Evolutionary conservation across 2,888 invertebrate species (phyloP).

Genomic region (Imbricaverruca yamaguchii): DNA sequence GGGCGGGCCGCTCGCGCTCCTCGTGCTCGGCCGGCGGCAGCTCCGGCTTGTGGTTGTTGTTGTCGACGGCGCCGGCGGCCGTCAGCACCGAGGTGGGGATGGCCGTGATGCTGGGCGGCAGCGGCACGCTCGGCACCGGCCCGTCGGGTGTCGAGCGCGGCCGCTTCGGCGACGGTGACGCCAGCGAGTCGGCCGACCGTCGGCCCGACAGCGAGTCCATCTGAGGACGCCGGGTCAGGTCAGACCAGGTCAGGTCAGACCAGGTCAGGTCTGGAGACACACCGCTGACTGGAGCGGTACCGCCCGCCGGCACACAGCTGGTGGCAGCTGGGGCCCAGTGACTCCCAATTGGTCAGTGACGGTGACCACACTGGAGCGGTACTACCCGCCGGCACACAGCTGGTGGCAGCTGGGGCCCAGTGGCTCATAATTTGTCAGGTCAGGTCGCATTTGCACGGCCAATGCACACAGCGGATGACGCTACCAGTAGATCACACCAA

Average conservation of each 20-base stretch:
- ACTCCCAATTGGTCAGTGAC: too few relatives aligned
- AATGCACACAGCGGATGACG: too few relatives aligned
- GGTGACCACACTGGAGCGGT: too few relatives aligned
- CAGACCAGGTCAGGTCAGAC: not conserved
- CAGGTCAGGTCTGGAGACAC: not conserved
- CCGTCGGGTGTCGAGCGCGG: not conserved
- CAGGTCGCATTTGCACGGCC: too few relatives aligned
- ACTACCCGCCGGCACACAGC: too few relatives aligned
- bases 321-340: too few relatives aligned
- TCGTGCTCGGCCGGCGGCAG: constrained; percentile 23
- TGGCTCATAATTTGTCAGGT: too few relatives aligned
- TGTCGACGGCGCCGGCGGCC: not conserved
- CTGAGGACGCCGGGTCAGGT: not conserved
- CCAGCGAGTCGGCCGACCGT: constrained; percentile 2
- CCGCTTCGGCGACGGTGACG: not conserved
- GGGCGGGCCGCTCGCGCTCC: constrained; percentile 28
- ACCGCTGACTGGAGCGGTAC: too few relatives aligned
- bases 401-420: too few relatives aligned
- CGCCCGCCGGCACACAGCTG: too few relatives aligned
- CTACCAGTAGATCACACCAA: too few relatives aligned
- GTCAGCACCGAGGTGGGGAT: constrained; percentile 7
- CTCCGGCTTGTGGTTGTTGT: constrained; percentile 20
- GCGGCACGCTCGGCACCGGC: not conserved
- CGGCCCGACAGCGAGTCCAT: not conserved
- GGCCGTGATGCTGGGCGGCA: constrained; percentile 18